Percentiles rank a stretch among this genome's conserved stretches.
Conservation (phyloP, 2,888 invertebrate genomes). For the Aspidiotus rigidus region DNA sequence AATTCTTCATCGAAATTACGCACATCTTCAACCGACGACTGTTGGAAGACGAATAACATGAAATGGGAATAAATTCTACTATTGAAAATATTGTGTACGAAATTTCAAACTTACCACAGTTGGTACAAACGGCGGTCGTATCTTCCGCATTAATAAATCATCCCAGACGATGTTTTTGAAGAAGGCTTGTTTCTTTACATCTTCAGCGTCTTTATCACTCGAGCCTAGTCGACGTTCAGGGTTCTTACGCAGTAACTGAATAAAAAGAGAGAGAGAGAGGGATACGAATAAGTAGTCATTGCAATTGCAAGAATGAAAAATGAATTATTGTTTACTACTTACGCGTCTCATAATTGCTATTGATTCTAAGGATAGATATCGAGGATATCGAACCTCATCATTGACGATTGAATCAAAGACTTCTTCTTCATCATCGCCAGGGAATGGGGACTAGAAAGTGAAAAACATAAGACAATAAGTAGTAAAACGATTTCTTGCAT, state of each 20-base stretch:
- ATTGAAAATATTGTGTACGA: too few species aligned
- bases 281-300: conserved; percentile 4
- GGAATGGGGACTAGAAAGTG: conserved; percentile 76
- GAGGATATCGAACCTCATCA: conserved; percentile 98
- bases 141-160: conserved; percentile 80
- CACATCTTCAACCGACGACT: conserved; percentile 89
- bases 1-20: conserved; percentile 99
- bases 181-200: conserved; percentile 98
- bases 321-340: conserved; percentile 41
- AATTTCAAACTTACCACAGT: conserved; percentile 68
- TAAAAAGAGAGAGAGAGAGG: background rate
- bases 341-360: conserved; percentile 99
- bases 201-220: conserved; percentile 95
- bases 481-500: conserved; percentile 35
- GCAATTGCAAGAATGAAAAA: background rate
- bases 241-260: conserved; percentile 85
- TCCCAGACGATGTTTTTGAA: conserved; percentile 97
- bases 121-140: conserved; percentile 96
- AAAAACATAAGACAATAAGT: background rate
- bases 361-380: conserved; percentile 92
- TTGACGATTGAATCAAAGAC: conserved; percentile 99
- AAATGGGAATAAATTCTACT: background rate
- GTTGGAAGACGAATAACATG: conserved; percentile 40
- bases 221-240: conserved; percentile 95
- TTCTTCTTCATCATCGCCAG: conserved; percentile 99